Evolutionary conservation across 2,888 invertebrate genomes (phyloP).

Genomic region (Dryadula phaetusa): DNA sequence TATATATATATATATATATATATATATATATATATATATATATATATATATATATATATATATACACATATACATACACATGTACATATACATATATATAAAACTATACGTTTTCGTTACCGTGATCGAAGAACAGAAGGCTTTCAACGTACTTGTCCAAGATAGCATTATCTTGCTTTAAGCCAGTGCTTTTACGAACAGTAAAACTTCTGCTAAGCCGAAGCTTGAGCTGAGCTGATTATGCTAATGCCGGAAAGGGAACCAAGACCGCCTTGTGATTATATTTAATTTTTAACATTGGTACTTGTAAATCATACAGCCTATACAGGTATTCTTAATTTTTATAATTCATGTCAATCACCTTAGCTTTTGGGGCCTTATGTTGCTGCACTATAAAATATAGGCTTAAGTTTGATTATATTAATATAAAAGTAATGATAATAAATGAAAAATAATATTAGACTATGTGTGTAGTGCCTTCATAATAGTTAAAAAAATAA

Average conservation of each 20-base stretch:
- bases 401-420: too few species aligned
- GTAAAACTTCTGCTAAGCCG: constrained; percentile 39
- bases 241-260: constrained; percentile 41
- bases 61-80: too few species aligned
- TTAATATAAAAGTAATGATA: too few species aligned
- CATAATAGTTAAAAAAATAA: too few species aligned
- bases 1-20: too few species aligned
- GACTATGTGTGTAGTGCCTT: too few species aligned
- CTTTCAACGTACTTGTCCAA: constrained; percentile 22
- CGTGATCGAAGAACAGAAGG: background rate
- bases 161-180: constrained; percentile 32
- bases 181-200: constrained; percentile 33
- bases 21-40: too few species aligned
- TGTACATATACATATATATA: too few species aligned
- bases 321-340: background rate
- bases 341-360: background rate
- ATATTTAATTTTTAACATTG: constrained; percentile 37
- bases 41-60: too few species aligned
- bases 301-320: background rate
- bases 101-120: background rate
- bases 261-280: constrained; percentile 31
- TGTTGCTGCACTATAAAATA: too few species aligned
- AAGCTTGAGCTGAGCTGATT: constrained; percentile 38
- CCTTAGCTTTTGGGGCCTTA: too few species aligned
- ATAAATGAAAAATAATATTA: too few species aligned